These are phyloP conservation scores for Erinaceus europaeus DNA, from an alignment of 2,113 vertebrate genomes.

Conservation along the genomic window DNA sequence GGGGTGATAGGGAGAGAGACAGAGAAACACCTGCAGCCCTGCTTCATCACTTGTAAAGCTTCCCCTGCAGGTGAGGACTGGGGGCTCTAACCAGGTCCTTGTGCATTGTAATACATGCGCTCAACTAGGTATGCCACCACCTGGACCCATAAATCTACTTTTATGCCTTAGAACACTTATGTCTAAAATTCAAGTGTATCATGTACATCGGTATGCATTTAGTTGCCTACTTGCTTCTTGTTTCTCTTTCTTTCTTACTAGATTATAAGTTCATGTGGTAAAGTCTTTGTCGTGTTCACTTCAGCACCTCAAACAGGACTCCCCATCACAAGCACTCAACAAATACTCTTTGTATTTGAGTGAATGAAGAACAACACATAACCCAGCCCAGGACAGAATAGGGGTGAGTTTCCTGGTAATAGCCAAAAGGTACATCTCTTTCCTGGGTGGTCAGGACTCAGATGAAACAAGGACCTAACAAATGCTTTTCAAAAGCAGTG, in stretches of 20 bases:
- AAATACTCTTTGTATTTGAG: neutral
- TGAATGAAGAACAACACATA: neutral
- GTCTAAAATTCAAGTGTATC: neutral
- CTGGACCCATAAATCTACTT: no score
- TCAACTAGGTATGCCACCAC: no score
- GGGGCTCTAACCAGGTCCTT: no score
- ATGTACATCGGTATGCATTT: neutral
- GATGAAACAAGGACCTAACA: neutral
- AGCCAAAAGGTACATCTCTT: neutral
- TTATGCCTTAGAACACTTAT: neutral
- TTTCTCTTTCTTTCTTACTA: no score
- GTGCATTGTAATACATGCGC: no score
- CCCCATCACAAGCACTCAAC: fast-evolving
- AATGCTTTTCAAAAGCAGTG: neutral
- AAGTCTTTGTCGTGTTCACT: neutral
- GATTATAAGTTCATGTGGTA: neutral
- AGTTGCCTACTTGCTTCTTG: neutral
- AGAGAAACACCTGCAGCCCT: no score
- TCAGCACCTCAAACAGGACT: neutral
- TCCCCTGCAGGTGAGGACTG: no score
- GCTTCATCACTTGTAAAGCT: no score
- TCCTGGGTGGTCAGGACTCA: neutral
- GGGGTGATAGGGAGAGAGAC: no score
- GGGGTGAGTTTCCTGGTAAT: neutral
- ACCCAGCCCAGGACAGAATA: no score